phyloP scores from a whole-genome alignment of 2,113 vertebrate genomes.

The Lichenostomus cassidix region DNA sequence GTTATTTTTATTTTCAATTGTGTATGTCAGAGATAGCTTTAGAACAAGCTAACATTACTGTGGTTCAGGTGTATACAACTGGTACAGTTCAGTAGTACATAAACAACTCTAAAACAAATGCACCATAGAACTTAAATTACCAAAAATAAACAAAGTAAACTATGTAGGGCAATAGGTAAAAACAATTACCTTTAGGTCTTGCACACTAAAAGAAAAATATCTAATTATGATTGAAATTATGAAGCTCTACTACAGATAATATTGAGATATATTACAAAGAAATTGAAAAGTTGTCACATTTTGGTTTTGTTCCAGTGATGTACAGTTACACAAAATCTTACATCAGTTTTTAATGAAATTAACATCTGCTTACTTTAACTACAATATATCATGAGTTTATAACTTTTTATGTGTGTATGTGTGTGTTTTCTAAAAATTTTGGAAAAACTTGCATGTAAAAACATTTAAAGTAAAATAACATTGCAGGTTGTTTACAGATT shows the following conservation, averaged over 20 bases:
- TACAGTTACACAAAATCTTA: constrained; percentile 64
- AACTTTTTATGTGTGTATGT: not conserved
- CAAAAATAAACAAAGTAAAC: constrained; percentile 72
- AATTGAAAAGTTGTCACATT: constrained; percentile 74
- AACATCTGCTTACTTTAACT: constrained; percentile 47
- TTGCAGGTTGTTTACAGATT: constrained; percentile 53
- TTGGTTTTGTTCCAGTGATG: constrained; percentile 77
- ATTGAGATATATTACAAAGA: constrained; percentile 50
- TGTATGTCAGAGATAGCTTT: constrained; percentile 79
- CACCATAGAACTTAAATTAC: constrained; percentile 75
- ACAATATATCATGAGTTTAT: constrained; percentile 27
- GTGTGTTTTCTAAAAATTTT: not conserved
- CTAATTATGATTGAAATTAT: constrained; percentile 63
- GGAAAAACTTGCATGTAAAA: constrained; percentile 63
- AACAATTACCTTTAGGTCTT: constrained; percentile 56
- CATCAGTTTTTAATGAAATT: constrained; percentile 49
- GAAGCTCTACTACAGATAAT: constrained; percentile 46
- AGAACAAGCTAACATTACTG: constrained; percentile 83
- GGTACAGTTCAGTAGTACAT: constrained; percentile 83
- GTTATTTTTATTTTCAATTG: constrained; percentile 71
- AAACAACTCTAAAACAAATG: constrained; percentile 72
- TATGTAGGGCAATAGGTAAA: constrained; percentile 47
- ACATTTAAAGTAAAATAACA: constrained; percentile 64
- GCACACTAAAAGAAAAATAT: constrained; percentile 56
- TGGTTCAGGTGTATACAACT: constrained; percentile 76